Conservation (phyloP, 2,888 invertebrate genomes). For the Hypsopygia costalis region DNA sequence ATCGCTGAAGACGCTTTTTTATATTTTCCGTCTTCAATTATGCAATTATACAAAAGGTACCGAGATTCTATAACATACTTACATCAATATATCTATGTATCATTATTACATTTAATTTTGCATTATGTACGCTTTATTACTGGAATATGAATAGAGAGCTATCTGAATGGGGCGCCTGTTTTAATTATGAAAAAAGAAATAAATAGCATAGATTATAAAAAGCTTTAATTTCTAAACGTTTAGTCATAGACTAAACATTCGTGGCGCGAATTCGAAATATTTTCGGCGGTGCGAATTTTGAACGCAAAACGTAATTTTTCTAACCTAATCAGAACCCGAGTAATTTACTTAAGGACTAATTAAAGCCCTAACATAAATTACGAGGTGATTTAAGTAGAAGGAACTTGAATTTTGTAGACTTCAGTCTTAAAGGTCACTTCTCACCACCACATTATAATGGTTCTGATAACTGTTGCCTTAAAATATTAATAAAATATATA, state of each 20-base stretch:
- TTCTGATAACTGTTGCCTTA: conserved; percentile 73
- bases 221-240: conserved; percentile 23
- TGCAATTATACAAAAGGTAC: conserved; percentile 49
- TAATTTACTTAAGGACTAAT: conserved; percentile 71
- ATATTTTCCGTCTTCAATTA: conserved; percentile 23
- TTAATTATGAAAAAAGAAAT: conserved; percentile 16
- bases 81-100: conserved; percentile 37
- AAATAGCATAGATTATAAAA: conserved; percentile 9
- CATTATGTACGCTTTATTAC: conserved; percentile 24
- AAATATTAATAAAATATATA: conserved; percentile 29
- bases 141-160: conserved; percentile 43
- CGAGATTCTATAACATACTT: conserved; percentile 69
- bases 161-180: conserved; percentile 26
- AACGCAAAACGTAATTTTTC: conserved; percentile 52
- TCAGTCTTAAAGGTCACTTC: conserved; percentile 64
- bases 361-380: conserved; percentile 72
- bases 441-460: conserved; percentile 66
- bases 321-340: conserved; percentile 81
- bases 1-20: conserved; percentile 43
- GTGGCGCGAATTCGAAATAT: conserved; percentile 52
- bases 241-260: conserved; percentile 44
- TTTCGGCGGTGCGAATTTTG: conserved; percentile 59
- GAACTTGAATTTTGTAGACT: conserved; percentile 57
- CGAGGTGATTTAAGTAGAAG: conserved; percentile 81
- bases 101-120: conserved; percentile 41